Evolutionary conservation across 2,113 vertebrate genomes (phyloP), one percentile per base, ranked within the genome.

Genomic region (Herpailurus yagouaroundi): DNA sequence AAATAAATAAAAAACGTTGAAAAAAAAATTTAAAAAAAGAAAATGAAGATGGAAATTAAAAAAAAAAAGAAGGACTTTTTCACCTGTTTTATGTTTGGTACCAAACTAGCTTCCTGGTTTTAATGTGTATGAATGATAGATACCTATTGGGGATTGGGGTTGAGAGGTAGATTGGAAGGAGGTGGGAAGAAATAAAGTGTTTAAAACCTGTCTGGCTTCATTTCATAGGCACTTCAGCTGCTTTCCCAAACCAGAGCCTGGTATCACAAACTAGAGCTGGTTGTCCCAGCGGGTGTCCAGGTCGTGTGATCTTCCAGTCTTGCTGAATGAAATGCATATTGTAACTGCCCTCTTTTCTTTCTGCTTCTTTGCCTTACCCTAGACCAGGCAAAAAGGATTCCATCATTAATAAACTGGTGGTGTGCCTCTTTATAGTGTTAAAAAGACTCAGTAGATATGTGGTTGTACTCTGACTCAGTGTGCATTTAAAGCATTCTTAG

Each of bases 91-190:
- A 57, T 66, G 27, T 88, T 90, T 85, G 48, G 15, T 94, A 82
- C 33, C 73, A 95, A 60, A 94, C 74, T 77, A 64, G 5, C 64
- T 94, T 4, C 86, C 12, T 95, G 36, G 6, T 76, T 60, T 91
- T 94, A 97, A 23, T 91, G 21, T 73, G 16, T 81, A 16, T 91
- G 90, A 94, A 73, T 73, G 48, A 55, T 83, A 71, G 68, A 50
- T 95, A 45, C 19, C n/a, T 95, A 0, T 90, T 95, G 50, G 73
- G 29, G 38, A 1, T 92, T 88, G 9, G 23, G 18, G 60, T 84
- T 96, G 57, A 81, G 19, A 92, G 4, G 9, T 31, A 86, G 33
- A 77, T 66, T 64, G 3, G 69, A 86, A 96, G n/a, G 38, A 91
- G 14, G 0, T 83, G 29, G 38, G 29, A 92, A 10, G n/a, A 71